Evolutionary conservation across 2,888 invertebrate species (phyloP).

Genomic region (Brachycybe producta): DNA sequence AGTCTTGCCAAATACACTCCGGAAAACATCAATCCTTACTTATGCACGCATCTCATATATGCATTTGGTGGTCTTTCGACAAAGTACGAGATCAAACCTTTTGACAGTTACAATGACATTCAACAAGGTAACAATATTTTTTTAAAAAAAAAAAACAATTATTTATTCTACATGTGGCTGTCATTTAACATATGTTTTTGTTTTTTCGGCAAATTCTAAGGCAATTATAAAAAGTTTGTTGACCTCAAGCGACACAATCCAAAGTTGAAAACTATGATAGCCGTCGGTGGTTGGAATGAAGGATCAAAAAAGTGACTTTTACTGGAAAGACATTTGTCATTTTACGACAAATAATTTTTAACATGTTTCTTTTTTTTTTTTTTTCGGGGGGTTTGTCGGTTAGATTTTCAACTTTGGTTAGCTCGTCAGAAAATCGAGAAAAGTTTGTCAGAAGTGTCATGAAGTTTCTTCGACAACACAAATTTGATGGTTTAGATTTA

Average conservation of each 20-base stretch:
- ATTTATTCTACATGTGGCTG: not conserved
- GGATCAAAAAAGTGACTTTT: conserved; percentile 50
- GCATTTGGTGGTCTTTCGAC: conserved; percentile 86
- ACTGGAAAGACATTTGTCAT: not conserved
- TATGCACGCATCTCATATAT: conserved; percentile 85
- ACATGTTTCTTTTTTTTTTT: not conserved
- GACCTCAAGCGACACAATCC: conserved; percentile 87
- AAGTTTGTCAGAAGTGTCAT: conserved; percentile 47
- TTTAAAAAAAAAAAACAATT: not conserved
- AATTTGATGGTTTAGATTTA: conserved; percentile 82
- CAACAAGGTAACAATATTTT: conserved; percentile 58
- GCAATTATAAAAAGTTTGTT: conserved; percentile 86
- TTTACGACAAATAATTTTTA: not conserved
- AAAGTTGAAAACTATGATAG: conserved; percentile 74
- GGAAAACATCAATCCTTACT: conserved; percentile 85
- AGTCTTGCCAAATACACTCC: conserved; percentile 83
- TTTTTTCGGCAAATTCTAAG: no score
- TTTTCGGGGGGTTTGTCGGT: not conserved
- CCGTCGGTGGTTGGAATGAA: conserved; percentile 91
- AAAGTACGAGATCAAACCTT: conserved; percentile 78
- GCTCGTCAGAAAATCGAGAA: conserved; percentile 56
- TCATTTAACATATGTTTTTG: not conserved
- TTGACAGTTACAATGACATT: conserved; percentile 89
- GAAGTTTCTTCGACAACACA: conserved; percentile 69
- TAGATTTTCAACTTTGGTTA: conserved; percentile 73